A percentile compares a stretch with the other conserved stretches of the same genome.
Evolutionary conservation across 2,888 invertebrate species (phyloP).

Genomic region (Pediacus dermestoides): DNA sequence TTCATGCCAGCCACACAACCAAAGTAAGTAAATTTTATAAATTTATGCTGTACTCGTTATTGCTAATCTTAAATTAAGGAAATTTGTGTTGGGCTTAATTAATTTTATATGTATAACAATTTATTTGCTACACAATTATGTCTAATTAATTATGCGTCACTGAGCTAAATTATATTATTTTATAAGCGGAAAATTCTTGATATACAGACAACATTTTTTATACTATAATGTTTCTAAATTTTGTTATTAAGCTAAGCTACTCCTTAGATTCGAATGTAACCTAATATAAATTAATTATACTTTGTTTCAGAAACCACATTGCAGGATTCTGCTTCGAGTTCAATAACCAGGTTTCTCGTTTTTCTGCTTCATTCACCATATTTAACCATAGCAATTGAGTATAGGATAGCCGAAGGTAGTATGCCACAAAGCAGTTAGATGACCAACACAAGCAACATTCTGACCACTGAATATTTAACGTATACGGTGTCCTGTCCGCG

Average conservation of each 20-base stretch:
- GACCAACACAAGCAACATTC: too few relatives aligned
- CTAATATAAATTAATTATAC: too few relatives aligned
- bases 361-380: too few relatives aligned
- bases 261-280: too few relatives aligned
- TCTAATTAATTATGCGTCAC: too few relatives aligned
- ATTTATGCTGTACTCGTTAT: conserved; percentile 33
- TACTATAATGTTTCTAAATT: too few relatives aligned
- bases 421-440: conserved; percentile 4
- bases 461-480: conserved; percentile 6
- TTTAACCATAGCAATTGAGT: not conserved
- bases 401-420: conserved; percentile 3
- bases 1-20: conserved; percentile 31
- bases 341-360: too few relatives aligned
- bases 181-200: too few relatives aligned
- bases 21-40: conserved; percentile 39
- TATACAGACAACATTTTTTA: conserved; percentile 1
- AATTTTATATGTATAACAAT: conserved; percentile 27
- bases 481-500: conserved; percentile 1
- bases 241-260: too few relatives aligned
- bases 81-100: conserved; percentile 27
- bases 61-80: conserved; percentile 29
- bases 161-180: not conserved
- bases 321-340: too few relatives aligned
- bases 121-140: too few relatives aligned
- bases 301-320: too few relatives aligned